phyloP scores from a whole-genome alignment of 2,113 vertebrate species.

The Pelusios castaneus region DNA sequence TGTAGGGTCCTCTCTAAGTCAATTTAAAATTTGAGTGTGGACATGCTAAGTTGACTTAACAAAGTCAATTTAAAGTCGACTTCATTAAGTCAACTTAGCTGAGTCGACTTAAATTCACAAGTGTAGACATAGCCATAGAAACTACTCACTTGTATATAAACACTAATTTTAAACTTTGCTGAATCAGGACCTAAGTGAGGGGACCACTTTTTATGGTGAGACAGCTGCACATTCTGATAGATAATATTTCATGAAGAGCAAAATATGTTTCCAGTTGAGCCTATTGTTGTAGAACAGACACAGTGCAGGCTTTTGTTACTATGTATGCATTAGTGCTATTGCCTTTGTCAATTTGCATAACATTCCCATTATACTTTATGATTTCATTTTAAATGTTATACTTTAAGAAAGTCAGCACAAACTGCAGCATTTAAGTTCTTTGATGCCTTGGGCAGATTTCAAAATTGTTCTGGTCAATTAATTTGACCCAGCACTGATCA shows the following conservation, averaged over 20 bases:
- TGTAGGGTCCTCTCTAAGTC: too few relatives aligned
- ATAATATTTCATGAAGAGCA: not conserved
- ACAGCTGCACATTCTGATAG: not conserved
- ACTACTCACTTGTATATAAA: not conserved
- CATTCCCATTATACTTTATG: slow-evolving; percentile 14
- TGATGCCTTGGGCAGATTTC: slow-evolving; percentile 5
- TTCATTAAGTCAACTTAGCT: too few relatives aligned
- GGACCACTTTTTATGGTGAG: not conserved
- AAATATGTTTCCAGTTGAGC: not conserved
- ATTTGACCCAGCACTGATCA: slow-evolving; percentile 20
- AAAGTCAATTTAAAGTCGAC: too few relatives aligned
- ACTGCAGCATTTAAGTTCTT: not conserved
- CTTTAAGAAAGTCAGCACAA: not conserved
- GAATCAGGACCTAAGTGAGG: not conserved
- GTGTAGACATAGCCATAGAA: too few relatives aligned
- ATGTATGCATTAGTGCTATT: not conserved
- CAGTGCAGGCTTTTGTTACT: not conserved
- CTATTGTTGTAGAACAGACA: not conserved
- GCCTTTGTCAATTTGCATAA: slow-evolving; percentile 28
- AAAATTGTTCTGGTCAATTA: slow-evolving; percentile 5
- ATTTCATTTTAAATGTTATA: not conserved
- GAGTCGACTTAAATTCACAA: too few relatives aligned
- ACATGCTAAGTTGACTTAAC: too few relatives aligned
- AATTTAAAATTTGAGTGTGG: too few relatives aligned
- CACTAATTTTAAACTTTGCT: too few relatives aligned